These are phyloP conservation scores for Amazona ochrocephala DNA, from an alignment of 2,797 vertebrate species.

Conservation along the genomic window DNA sequence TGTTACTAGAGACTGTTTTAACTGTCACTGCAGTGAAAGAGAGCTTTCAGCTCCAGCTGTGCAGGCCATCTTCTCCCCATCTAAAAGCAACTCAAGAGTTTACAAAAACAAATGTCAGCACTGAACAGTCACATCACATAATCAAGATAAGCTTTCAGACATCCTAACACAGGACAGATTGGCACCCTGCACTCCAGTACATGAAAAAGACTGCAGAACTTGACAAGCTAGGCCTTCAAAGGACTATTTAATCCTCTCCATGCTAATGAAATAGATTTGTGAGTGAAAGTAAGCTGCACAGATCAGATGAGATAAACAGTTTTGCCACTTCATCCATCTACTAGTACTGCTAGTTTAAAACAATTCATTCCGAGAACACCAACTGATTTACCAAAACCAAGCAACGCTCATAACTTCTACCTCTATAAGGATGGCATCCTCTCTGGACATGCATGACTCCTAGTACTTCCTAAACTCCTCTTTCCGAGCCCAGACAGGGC, in stretches of 20 bases:
- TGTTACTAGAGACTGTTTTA: not conserved
- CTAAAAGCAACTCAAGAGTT: not conserved
- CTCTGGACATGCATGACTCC: not conserved
- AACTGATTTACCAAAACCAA: not conserved
- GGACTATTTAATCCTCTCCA: not conserved
- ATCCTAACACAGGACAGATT: not conserved
- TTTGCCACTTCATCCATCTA: not conserved
- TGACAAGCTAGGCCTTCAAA: conserved; percentile 30
- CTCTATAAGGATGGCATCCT: not conserved
- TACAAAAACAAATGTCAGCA: conserved; percentile 2
- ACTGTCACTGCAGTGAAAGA: not conserved
- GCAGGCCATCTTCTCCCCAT: not conserved
- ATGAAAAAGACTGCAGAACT: conserved; percentile 18
- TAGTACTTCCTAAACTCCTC: not conserved
- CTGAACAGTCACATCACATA: not conserved
- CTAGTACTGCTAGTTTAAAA: not conserved
- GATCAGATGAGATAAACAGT: conserved; percentile 13
- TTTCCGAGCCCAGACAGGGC: not conserved
- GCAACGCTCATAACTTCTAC: not conserved
- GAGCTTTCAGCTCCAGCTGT: not conserved
- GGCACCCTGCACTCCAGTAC: not conserved
- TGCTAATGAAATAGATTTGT: conserved; percentile 1
- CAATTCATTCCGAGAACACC: not conserved
- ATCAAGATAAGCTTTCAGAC: not conserved
- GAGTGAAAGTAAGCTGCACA: not conserved